Evolutionary conservation across 37 sponge, comb jelly and placozoan species (phyloP), one percentile per base, ranked within the genome.

Genomic region (Petrosia ficiformis): DNA sequence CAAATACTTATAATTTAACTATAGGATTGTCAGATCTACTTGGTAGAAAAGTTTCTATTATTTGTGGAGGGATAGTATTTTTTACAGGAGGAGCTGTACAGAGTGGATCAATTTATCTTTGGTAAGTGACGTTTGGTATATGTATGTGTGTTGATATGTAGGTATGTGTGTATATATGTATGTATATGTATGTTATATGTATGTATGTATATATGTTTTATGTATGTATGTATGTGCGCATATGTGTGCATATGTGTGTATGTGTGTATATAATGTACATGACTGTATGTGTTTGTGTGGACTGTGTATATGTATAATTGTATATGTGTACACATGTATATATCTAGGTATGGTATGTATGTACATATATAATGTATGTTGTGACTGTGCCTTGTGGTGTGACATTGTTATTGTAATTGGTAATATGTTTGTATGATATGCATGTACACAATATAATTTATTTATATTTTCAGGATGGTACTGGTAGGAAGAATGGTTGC

Each of bases 401-500:
- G n/a, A n/a, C n/a, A n/a, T n/a, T n/a, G n/a, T n/a, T n/a, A n/a
- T n/a, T n/a, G n/a, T n/a, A n/a, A n/a, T n/a, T n/a, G n/a, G n/a
- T 10, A 48, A 48, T 10, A 19, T 48, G 14, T 19, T 48, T 16
- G 16, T 48, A 16, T 48, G 54, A 48, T 48, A 19, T 10, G 16
- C 54, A 48, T 48, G 54, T 19, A 10, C 54, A 48, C 54, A 48
- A 16, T 16, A 48, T 48, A 22, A 24, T 33, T 4, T 57, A 1
- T 36, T 32, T 39, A 11, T 42, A 1, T 14, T 4, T 0, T 24
- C 68, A 86, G 91, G 87, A 82, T 87, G 79, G 67, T 91, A 33
- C 56, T 87, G n/a, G 42, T 77, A 5, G 89, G 92, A 4, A 57
- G 92, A 25, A 61, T 86, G 21, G 65, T 82, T 34, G 81, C 92